These are phyloP conservation scores for Synanceia verrucosa DNA, from an alignment of 2,797 vertebrate species.

Conservation along the genomic window DNA sequence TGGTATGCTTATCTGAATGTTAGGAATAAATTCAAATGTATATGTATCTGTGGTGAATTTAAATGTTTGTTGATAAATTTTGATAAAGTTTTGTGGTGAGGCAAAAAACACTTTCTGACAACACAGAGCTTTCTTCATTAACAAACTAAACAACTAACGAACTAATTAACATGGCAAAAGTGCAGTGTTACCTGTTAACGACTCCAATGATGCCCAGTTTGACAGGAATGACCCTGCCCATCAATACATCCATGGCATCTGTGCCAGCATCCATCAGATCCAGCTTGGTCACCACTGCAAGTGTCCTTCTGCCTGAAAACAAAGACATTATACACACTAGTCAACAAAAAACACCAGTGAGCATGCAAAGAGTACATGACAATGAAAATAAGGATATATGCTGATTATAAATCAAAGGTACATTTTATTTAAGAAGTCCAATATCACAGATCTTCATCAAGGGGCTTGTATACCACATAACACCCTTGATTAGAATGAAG, in stretches of 20 bases:
- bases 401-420: background rate
- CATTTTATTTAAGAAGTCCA: background rate
- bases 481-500: background rate
- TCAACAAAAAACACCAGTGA: background rate
- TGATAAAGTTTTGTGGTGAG: background rate
- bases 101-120: background rate
- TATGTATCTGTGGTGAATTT: too few species aligned
- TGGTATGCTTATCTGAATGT: background rate
- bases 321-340: constrained; percentile 1
- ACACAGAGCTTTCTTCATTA: too few species aligned
- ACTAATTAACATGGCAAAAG: background rate
- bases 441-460: background rate
- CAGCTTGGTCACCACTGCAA: constrained; percentile 97
- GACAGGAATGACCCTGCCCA: constrained; percentile 97
- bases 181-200: constrained; percentile 90
- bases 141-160: too few species aligned
- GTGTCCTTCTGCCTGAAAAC: constrained; percentile 90
- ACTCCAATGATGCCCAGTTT: constrained; percentile 98
- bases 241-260: constrained; percentile 98
- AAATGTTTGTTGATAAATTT: too few species aligned
- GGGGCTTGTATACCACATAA: background rate
- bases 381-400: background rate
- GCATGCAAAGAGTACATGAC: background rate
- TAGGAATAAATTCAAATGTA: background rate
- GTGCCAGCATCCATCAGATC: constrained; percentile 99